These are phyloP conservation scores for Valencia hispanica DNA, from an alignment of 2,797 vertebrate species.

Conservation along the genomic window DNA sequence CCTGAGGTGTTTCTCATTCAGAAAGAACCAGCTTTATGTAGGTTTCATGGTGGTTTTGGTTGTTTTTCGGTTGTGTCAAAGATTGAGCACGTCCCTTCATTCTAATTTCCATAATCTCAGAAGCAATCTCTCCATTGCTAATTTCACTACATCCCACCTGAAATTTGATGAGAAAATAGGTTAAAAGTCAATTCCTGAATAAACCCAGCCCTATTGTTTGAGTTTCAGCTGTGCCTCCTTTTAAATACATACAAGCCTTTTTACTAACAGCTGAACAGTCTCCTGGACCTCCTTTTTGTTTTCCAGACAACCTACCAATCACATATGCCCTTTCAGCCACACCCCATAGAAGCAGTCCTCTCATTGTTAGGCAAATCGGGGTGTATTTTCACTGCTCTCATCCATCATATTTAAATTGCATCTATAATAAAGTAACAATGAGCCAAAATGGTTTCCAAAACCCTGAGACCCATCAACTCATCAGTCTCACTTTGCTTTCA, in stretches of 20 bases:
- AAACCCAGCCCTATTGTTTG: not conserved
- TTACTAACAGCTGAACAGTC: not conserved
- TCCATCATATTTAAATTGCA: not conserved
- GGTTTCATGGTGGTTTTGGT: not conserved
- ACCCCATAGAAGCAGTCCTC: not conserved
- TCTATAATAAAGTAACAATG: conserved; percentile 11
- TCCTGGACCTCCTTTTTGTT: not conserved
- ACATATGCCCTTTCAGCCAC: not conserved
- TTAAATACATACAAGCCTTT: not conserved
- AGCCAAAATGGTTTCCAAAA: not conserved
- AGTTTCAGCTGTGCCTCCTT: not conserved
- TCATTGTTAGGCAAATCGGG: not conserved
- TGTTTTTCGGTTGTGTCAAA: conserved; percentile 5
- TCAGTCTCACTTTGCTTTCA: not conserved
- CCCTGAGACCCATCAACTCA: not conserved
- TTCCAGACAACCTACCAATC: not conserved
- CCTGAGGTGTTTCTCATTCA: not conserved
- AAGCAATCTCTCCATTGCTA: not conserved
- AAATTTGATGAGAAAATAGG: conserved; percentile 7
- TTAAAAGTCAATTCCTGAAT: conserved; percentile 4
- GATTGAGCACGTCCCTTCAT: not conserved
- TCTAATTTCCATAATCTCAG: conserved; percentile 19
- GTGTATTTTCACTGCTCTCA: not conserved
- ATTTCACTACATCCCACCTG: conserved; percentile 5
- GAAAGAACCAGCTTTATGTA: not conserved